Percentiles rank a stretch among this genome's conserved stretches.
Evolutionary conservation across 1,140 invertebrate species (phyloP).

Genomic region (Drosophila murphyi): DNA sequence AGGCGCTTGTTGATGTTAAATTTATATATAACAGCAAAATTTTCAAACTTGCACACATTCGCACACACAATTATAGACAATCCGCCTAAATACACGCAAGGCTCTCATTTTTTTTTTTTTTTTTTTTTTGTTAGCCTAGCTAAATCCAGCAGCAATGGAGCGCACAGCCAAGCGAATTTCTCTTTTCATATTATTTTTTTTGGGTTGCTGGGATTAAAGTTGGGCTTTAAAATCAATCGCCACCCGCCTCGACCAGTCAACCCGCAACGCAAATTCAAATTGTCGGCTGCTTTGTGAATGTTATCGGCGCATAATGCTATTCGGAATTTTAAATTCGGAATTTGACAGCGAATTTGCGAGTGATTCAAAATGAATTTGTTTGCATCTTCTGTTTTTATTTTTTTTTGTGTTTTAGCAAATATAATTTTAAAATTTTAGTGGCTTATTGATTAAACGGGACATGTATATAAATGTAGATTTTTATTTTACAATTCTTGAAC

Average conservation of each 20-base stretch:
- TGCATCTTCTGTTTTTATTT: not conserved
- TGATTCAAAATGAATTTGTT: constrained; percentile 33
- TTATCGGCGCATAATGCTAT: constrained; percentile 26
- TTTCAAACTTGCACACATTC: constrained; percentile 9
- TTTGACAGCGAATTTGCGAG: constrained; percentile 2
- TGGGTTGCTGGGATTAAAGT: constrained; percentile 7
- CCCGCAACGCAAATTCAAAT: constrained; percentile 14
- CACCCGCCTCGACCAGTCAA: not conserved
- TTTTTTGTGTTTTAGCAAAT: constrained; percentile 4
- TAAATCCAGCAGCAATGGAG: constrained; percentile 28
- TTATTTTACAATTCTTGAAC: no score
- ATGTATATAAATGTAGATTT: no score
- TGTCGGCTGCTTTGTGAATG: constrained; percentile 14
- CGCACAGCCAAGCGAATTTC: constrained; percentile 25
- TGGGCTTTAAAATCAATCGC: not conserved
- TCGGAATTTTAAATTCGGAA: not conserved
- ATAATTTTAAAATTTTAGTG: constrained; percentile 7
- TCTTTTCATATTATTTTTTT: constrained; percentile 21
- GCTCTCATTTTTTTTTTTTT: constrained; percentile 25
- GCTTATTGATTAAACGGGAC: not conserved
- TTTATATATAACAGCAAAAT: constrained; percentile 19
- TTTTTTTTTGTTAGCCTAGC: not conserved
- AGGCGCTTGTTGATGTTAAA: constrained; percentile 39
- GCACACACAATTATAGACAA: constrained; percentile 37
- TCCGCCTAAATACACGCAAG: constrained; percentile 53